Evolutionary conservation across 2,113 vertebrate genomes (phyloP).

Genomic region (Sinocyclocheilus rhinocerous): DNA sequence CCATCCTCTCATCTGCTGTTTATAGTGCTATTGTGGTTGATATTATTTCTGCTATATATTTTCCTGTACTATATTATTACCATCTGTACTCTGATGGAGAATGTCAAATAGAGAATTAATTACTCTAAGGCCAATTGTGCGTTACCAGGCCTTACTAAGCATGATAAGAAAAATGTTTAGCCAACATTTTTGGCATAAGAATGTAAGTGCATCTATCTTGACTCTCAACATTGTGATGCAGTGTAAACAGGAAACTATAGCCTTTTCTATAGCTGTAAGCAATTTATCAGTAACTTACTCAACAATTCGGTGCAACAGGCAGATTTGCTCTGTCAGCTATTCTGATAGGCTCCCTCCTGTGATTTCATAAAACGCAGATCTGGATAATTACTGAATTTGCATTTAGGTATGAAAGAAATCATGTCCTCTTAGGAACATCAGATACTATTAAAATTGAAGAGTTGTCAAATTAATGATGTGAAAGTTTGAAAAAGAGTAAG

Average conservation of each 20-base stretch:
- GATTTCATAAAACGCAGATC: conserved; percentile 44
- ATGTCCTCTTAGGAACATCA: conserved; percentile 31
- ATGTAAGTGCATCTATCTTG: not conserved
- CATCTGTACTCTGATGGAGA: not conserved
- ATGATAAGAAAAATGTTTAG: conserved; percentile 2
- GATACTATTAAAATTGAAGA: conserved; percentile 41
- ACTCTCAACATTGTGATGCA: not conserved
- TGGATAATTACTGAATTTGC: conserved; percentile 56
- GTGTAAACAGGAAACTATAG: not conserved
- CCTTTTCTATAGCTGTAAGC: not conserved
- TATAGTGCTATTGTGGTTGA: not conserved
- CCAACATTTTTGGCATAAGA: not conserved
- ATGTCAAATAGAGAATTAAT: not conserved
- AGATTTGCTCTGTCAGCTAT: conserved; percentile 52
- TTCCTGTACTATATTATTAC: not conserved
- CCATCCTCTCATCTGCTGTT: not conserved
- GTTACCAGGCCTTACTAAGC: not conserved
- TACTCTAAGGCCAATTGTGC: not conserved
- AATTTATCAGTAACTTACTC: conserved; percentile 47
- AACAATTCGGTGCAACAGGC: conserved; percentile 37
- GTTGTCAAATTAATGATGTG: conserved; percentile 46
- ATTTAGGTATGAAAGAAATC: conserved; percentile 43
- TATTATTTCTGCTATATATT: not conserved
- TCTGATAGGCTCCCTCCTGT: conserved; percentile 18
- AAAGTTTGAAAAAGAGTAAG: conserved; percentile 33